Evolutionary conservation across 2,113 vertebrate species (phyloP).

Genomic region (Melospiza melodia): DNA sequence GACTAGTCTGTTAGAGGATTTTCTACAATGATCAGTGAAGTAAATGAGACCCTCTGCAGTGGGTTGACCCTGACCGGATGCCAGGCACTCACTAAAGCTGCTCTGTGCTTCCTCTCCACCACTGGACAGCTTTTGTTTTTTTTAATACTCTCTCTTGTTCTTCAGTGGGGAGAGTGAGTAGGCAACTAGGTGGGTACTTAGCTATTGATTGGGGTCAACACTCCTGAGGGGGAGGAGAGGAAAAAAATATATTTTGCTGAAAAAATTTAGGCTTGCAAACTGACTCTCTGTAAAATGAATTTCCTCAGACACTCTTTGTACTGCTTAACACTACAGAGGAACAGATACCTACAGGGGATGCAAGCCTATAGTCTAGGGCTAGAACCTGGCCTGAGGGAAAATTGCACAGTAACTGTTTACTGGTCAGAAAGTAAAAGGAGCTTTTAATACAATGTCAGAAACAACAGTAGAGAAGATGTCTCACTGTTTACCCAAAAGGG

Average conservation of each 20-base stretch:
- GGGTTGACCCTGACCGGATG: not conserved
- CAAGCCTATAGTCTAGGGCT: not conserved
- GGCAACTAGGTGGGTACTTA: not conserved
- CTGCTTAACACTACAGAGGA: not conserved
- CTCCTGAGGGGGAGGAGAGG: accelerated
- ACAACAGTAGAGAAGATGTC: not conserved
- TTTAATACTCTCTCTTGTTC: not conserved
- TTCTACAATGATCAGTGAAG: not conserved
- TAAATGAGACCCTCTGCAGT: not conserved
- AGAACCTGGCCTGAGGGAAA: not conserved
- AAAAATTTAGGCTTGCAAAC: not conserved
- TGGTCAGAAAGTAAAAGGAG: not conserved
- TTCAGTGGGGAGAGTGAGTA: not conserved
- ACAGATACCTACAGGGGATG: not conserved
- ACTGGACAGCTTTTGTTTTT: not conserved
- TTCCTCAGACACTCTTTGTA: not conserved
- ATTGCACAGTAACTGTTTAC: not conserved
- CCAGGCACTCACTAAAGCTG: not conserved
- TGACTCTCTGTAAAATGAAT: not conserved
- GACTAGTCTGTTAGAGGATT: not conserved
- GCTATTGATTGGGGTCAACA: not conserved
- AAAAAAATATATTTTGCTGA: not conserved
- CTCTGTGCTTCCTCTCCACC: not conserved
- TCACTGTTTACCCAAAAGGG: not conserved
- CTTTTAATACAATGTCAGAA: not conserved